phyloP scores from a whole-genome alignment of 2,797 vertebrate species.

The Muscicapa striata region DNA sequence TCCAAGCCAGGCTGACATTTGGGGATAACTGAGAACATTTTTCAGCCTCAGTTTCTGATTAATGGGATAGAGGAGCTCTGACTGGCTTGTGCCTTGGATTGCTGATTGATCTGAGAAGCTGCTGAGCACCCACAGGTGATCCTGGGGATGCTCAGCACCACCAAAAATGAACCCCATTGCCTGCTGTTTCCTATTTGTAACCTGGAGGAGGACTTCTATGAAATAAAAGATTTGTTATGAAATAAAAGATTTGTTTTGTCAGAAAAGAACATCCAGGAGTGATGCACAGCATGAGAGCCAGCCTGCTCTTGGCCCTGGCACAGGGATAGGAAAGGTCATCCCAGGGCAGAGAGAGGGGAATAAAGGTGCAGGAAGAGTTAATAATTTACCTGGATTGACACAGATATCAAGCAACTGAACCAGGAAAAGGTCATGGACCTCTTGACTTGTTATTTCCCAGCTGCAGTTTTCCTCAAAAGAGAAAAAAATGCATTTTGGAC shows the following conservation, averaged over 20 bases:
- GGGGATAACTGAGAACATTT: background rate
- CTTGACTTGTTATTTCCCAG: background rate
- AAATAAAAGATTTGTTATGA: background rate
- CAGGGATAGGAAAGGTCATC: background rate
- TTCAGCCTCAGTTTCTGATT: background rate
- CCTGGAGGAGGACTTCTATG: background rate
- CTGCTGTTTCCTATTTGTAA: background rate
- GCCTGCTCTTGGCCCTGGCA: background rate
- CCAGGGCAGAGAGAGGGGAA: background rate
- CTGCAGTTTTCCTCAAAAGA: background rate
- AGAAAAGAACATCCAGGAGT: background rate
- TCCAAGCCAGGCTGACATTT: background rate
- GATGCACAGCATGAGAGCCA: accelerated
- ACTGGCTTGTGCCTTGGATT: background rate
- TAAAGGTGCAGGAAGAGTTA: background rate
- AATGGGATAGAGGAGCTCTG: background rate
- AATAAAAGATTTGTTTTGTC: background rate
- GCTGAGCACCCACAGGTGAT: background rate
- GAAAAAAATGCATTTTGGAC: background rate
- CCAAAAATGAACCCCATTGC: background rate
- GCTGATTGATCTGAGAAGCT: background rate
- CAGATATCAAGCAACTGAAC: background rate
- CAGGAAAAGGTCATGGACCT: background rate
- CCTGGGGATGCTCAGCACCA: background rate
- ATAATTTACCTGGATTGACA: background rate